Evolutionary conservation across 2,888 invertebrate genomes (phyloP).

Genomic region (Agriopis marginaria): DNA sequence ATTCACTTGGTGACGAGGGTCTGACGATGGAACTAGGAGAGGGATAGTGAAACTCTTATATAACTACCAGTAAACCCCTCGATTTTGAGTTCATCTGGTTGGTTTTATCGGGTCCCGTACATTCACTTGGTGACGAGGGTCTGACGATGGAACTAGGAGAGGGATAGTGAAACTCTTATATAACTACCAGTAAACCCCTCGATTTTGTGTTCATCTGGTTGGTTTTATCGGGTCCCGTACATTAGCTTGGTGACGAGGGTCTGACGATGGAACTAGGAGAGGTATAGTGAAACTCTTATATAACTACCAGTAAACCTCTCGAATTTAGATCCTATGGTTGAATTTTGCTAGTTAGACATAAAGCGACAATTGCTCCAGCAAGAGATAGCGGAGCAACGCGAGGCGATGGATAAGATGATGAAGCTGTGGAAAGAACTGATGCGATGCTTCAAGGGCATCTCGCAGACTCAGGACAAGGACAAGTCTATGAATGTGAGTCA

Average conservation of each 20-base stretch:
- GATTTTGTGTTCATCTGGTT: too few relatives aligned
- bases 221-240: too few relatives aligned
- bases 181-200: too few relatives aligned
- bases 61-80: too few relatives aligned
- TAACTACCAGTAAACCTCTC: too few relatives aligned
- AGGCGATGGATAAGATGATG: conserved; percentile 84
- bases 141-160: neutral
- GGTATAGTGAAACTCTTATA: too few relatives aligned
- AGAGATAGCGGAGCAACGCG: conserved; percentile 80
- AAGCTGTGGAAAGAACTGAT: conserved; percentile 81
- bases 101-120: too few relatives aligned
- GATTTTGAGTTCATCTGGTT: too few relatives aligned
- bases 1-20: too few relatives aligned
- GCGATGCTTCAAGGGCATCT: conserved; percentile 78
- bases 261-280: neutral
- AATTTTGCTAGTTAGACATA: conserved; percentile 3
- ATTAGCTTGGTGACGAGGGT: neutral
- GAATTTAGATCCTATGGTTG: neutral
- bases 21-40: too few relatives aligned
- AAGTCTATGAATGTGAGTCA: conserved; percentile 61
- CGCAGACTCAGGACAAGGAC: conserved; percentile 64
- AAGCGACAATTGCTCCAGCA: conserved; percentile 59
- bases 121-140: neutral
- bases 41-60: too few relatives aligned
- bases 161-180: too few relatives aligned